Base-by-base conservation (phyloP, 37 sponge, comb jelly and placozoan genomes). In the Dysidea cf. avara region DNA sequence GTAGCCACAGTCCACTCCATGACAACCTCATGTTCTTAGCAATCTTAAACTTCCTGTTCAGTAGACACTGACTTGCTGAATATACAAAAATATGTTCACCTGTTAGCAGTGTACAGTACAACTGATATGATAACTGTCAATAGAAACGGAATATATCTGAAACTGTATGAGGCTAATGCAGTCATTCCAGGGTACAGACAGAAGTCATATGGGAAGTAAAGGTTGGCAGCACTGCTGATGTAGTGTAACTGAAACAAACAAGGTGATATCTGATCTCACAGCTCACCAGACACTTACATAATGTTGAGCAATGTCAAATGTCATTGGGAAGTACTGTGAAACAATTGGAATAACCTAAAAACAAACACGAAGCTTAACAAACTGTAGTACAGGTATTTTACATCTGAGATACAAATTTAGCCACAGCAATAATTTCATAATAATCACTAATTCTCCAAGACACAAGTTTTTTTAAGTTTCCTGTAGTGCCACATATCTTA, bases 191-290 rank as follows among this genome's bases (percentile, higher is more conserved):
- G 54, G 64, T 78, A 78, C 51, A 89, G 59, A 52, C 89, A 89
- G 71, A 89, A 83, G 71, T 89, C 89, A 38, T 89, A 89, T 0
- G 71, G 66, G 52, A 89, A 79, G 64, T 83, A 89, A 62, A 89
- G 73, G 18, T 84, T 56, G 31, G 61, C 12, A 18, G 30, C 75
- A 80, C 85, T 90, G 56, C 75, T 53, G 17, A 80, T 13, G 56
- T 71, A 90, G 64, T 80, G 64, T 46, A 90, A 60, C 90, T 90
- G 43, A 32, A 39, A n/a, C n/a, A n/a, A n/a, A n/a, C n/a, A n/a
- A n/a, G n/a, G n/a, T n/a, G n/a, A n/a, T n/a, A n/a, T n/a, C n/a
- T n/a, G n/a, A n/a, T n/a, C n/a, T n/a, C n/a, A n/a, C n/a, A n/a
- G n/a, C n/a, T n/a, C n/a, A n/a, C n/a, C n/a, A n/a, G n/a, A 12